Base-by-base conservation (phyloP, 2,888 invertebrate species). In the Salpingus planirostris region DNA sequence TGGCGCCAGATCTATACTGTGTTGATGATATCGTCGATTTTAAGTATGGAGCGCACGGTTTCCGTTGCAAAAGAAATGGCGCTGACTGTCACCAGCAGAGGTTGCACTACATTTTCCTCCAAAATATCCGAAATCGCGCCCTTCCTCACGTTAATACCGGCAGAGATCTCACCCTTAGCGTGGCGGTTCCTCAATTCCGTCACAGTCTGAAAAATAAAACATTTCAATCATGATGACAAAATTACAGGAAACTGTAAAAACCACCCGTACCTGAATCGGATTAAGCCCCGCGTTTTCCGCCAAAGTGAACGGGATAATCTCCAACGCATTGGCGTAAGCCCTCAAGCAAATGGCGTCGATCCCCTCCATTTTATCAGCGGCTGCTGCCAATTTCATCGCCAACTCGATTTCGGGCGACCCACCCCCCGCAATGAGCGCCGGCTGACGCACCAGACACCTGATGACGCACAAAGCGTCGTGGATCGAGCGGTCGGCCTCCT, bases 11-110 rank as follows among this genome's bases (percentile, higher is more conserved):
- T n/a, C n/a, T n/a, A n/a, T n/a, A n/a, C n/a, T n/a, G n/a, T n/a
- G n/a, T n/a, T n/a, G n/a, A 97, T 92, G 65, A 98, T 96, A 68
- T 98, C 98, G 67, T 98, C 98, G 56, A 98, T 98, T 73, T 99
- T 98, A 59, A 99, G 75, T 67, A 98, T 96, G 52, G 92, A 90
- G 53, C 96, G 80, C 41, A 97, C 90, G 29, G 96, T 96, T 71
- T 98, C 98, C 0, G 97, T 85, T 42, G 98, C 86, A 51, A 98
- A 77, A 32, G 82, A 89, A 47, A 98, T 80, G 27, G 95, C 92
- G 49, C 91, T 92, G 29, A 81, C 81, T 34, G 92, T 90, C 30
- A 99, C 98, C 57, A 97, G 76, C 49, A 98, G 73, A 25, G 98
- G 98, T 66, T 98, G 98, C 36, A 98, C 81, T 36, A 98, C 97